Conservation (phyloP, 2,797 vertebrate species). For the Glossophaga mutica region DNA sequence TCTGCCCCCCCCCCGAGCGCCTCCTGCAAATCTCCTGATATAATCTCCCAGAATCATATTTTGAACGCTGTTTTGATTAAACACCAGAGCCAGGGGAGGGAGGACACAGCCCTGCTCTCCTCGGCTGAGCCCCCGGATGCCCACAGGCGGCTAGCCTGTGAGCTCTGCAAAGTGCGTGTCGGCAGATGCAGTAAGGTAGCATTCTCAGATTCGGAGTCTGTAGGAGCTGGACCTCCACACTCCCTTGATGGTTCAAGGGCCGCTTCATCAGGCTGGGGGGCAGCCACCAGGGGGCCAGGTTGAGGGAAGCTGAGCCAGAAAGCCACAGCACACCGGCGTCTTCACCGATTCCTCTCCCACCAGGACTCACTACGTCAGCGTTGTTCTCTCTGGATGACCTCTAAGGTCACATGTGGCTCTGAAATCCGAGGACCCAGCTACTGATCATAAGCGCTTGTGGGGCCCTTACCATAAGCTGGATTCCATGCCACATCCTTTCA, state of each 20-base stretch:
- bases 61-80: constrained; percentile 91
- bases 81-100: constrained; percentile 67
- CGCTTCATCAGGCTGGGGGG: neutral
- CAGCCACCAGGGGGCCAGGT: neutral
- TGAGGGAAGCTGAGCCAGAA: neutral
- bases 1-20: constrained; percentile 84
- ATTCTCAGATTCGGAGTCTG: neutral
- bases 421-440: neutral
- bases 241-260: neutral
- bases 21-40: constrained; percentile 87
- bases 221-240: neutral
- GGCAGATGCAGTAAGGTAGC: neutral
- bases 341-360: neutral
- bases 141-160: neutral
- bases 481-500: neutral
- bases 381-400: neutral
- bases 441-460: neutral
- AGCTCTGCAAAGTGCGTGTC: neutral
- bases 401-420: neutral
- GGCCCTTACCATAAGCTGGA: neutral
- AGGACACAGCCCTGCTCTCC: neutral
- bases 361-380: neutral
- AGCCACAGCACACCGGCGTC: rapidly evolving
- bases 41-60: constrained; percentile 90
- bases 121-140: neutral